Evolutionary conservation across 2,888 invertebrate genomes (phyloP).

Genomic region (Carabus problematicus): DNA sequence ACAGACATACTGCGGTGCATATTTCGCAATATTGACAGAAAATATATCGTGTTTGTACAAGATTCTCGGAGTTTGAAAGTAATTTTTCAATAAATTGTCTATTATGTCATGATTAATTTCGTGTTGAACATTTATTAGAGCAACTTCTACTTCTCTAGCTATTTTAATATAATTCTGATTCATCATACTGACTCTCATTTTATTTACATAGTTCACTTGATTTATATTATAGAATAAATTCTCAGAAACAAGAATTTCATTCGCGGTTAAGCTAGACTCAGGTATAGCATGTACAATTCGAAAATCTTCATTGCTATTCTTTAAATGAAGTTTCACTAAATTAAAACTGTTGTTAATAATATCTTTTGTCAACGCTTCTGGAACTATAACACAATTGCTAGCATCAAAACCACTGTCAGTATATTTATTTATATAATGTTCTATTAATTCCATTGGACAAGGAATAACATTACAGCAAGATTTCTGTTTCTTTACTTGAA

Average conservation of each 20-base stretch:
- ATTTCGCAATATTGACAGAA: constrained; percentile 65
- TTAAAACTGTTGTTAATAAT: constrained; percentile 38
- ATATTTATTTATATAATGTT: constrained; percentile 28
- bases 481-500: constrained; percentile 43
- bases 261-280: constrained; percentile 9
- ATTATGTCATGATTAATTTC: constrained; percentile 57
- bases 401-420: constrained; percentile 26
- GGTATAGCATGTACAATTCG: constrained; percentile 27
- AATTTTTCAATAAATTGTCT: constrained; percentile 69
- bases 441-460: constrained; percentile 30
- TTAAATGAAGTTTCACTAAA: constrained; percentile 28
- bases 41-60: constrained; percentile 71
- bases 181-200: constrained; percentile 38
- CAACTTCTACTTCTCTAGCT: constrained; percentile 54
- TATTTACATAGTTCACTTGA: constrained; percentile 41
- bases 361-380: constrained; percentile 12
- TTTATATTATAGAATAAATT: constrained; percentile 45
- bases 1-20: constrained; percentile 57
- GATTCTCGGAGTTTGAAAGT: constrained; percentile 72
- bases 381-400: constrained; percentile 32
- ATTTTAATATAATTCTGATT: constrained; percentile 47
- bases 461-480: constrained; percentile 32
- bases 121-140: constrained; percentile 59
- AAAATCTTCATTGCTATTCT: constrained; percentile 20
- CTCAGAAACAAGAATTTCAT: constrained; percentile 43